These are phyloP conservation scores for Erynnis tages DNA, from an alignment of 2,888 invertebrate genomes.

Conservation along the genomic window DNA sequence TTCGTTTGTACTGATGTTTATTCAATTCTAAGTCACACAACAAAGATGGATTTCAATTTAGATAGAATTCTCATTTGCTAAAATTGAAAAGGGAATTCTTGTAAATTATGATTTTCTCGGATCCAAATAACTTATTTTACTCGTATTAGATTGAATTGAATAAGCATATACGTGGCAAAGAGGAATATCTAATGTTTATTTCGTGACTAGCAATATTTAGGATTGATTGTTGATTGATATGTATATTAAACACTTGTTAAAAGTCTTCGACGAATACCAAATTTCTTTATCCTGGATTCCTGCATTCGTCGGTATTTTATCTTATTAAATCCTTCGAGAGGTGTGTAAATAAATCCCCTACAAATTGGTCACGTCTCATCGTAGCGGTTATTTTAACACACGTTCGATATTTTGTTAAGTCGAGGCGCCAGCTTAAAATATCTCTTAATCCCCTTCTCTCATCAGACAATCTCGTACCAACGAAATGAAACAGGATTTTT, in stretches of 20 bases:
- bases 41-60: no score
- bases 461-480: no score
- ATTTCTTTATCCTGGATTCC: conserved; percentile 6
- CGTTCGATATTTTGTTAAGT: conserved; percentile 12
- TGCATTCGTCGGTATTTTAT: conserved; percentile 6
- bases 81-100: no score
- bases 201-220: no score
- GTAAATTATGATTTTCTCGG: no score
- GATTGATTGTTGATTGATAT: no score
- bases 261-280: not conserved
- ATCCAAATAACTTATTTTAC: no score
- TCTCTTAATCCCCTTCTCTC: conserved; percentile 11
- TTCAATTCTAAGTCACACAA: no score
- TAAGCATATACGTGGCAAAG: no score
- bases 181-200: no score
- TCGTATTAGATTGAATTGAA: no score
- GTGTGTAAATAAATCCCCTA: conserved; percentile 28
- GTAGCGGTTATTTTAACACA: conserved; percentile 20
- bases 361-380: conserved; percentile 26
- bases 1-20: conserved; percentile 6
- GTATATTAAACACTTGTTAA: not conserved
- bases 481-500: not conserved
- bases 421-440: conserved; percentile 1
- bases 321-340: conserved; percentile 17
- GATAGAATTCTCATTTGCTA: not conserved